Base-by-base conservation (phyloP, 1,140 invertebrate genomes). In the Drosophila orena region DNA sequence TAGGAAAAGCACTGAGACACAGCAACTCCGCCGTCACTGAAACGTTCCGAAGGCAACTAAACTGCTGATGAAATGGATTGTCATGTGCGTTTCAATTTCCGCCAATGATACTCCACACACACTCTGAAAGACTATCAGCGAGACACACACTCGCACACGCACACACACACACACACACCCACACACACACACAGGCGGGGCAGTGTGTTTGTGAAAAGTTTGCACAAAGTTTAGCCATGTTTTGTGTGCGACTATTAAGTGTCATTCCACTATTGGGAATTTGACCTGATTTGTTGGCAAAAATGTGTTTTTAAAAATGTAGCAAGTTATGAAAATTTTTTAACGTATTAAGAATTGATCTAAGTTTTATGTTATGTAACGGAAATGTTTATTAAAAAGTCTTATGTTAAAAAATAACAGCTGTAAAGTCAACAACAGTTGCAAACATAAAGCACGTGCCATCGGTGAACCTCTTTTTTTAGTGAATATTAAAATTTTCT, bases 81-180 rank as follows among this genome's bases (percentile, higher is more conserved):
- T 91, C 89, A 91, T 91, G 90, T 91, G 84, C 84, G 78, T 91
- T 91, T 91, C 89, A 91, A 91, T 91, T 91, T 91, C 89, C 89
- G 84, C 81, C 84, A 91, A 83, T 91, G 88, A 84, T 77, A 83
- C 77, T 89, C 38, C 52, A 65, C 43, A 49, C 54, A 47, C 64
- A 46, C 10, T 2, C 22, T 2, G 2, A 22, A 2, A 2, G 22
- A 2, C 22, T 2, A 3, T 2, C 22, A 22, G 22, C 22, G 2
- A 4, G 22, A 17, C 5, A 46, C 20, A 20, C 4, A 24, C 37
- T 2, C 43, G 34, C 42, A 37, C 24, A 35, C 58, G 43, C 54
- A 56, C 20, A 58, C 22, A 49, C 22, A 62, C 10, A 4, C 1
- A 11, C 22, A 15, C 10, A n/a, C 44, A 49, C 10, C 14, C 5